These are phyloP conservation scores for Octopus bimaculoides DNA, from an alignment of 1,140 invertebrate genomes.

Conservation along the genomic window DNA sequence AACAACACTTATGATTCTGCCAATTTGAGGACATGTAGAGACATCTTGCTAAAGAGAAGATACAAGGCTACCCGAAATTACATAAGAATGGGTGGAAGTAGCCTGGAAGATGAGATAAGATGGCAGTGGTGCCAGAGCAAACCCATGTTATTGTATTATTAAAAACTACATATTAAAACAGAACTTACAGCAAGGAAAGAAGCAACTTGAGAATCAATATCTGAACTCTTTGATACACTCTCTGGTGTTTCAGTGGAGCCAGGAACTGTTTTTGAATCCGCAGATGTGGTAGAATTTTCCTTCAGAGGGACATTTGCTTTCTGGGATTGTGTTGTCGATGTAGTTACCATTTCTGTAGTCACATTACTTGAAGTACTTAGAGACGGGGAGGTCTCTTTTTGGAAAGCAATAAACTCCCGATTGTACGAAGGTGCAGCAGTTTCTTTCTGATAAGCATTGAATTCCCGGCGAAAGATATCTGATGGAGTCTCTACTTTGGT, in stretches of 20 bases:
- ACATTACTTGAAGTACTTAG: neutral
- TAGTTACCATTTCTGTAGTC: neutral
- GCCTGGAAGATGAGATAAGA: too few relatives aligned
- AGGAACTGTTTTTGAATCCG: neutral
- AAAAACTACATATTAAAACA: too few relatives aligned
- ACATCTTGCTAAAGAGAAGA: too few relatives aligned
- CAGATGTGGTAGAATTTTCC: neutral
- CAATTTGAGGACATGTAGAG: too few relatives aligned
- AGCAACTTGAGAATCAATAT: constrained; percentile 17
- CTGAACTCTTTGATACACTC: neutral
- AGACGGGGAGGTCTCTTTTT: neutral
- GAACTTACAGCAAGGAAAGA: constrained; percentile 16
- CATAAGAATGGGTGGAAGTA: too few relatives aligned
- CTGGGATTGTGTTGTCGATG: neutral
- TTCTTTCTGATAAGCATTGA: neutral
- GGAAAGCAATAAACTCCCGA: constrained; percentile 1
- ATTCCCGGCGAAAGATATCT: constrained; percentile 1
- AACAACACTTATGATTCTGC: too few relatives aligned
- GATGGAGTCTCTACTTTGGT: neutral
- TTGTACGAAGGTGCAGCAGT: neutral
- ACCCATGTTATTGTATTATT: too few relatives aligned
- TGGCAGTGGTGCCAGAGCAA: too few relatives aligned
- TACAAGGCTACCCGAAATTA: too few relatives aligned
- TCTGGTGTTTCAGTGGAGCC: neutral
- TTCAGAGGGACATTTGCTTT: neutral